Conservation (phyloP, 2,797 vertebrate genomes). For the Choloepus didactylus region DNA sequence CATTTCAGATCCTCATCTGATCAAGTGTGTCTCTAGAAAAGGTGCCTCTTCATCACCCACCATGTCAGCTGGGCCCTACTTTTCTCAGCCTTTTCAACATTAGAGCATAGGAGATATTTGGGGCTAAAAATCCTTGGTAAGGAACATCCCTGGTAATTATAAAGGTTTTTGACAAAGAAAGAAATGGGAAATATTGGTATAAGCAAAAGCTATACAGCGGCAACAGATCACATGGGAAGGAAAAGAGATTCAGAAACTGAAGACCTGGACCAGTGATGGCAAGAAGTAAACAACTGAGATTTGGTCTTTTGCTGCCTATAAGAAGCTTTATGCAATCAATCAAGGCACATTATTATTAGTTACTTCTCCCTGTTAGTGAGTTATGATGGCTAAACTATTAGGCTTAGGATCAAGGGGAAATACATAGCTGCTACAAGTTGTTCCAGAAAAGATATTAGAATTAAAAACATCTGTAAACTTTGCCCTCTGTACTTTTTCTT, state of each 20-base stretch:
- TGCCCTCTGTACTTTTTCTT: slow-evolving; percentile 69
- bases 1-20: not conserved
- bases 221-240: not conserved
- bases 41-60: slow-evolving; percentile 27
- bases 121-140: slow-evolving; percentile 54
- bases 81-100: slow-evolving; percentile 52
- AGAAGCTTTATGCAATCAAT: slow-evolving; percentile 68
- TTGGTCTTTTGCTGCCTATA: slow-evolving; percentile 62
- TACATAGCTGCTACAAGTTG: slow-evolving; percentile 62
- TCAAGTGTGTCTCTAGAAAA: slow-evolving; percentile 18
- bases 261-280: not conserved
- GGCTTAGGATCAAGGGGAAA: slow-evolving; percentile 57
- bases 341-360: slow-evolving; percentile 82
- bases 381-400: slow-evolving; percentile 59
- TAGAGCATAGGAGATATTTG: not conserved
- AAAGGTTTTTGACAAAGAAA: not conserved
- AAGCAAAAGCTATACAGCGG: slow-evolving; percentile 53
- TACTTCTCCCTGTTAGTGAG: slow-evolving; percentile 68
- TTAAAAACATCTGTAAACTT: slow-evolving; percentile 76
- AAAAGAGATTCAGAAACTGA: slow-evolving; percentile 53
- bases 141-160: slow-evolving; percentile 53
- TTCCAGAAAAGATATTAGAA: slow-evolving; percentile 55
- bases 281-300: slow-evolving; percentile 48
- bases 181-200: slow-evolving; percentile 52
- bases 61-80: not conserved